A percentile compares a stretch with the other conserved stretches of the same genome.
These are phyloP conservation scores for Argyresthia goedartella DNA, from an alignment of 2,888 invertebrate species.

Conservation along the genomic window DNA sequence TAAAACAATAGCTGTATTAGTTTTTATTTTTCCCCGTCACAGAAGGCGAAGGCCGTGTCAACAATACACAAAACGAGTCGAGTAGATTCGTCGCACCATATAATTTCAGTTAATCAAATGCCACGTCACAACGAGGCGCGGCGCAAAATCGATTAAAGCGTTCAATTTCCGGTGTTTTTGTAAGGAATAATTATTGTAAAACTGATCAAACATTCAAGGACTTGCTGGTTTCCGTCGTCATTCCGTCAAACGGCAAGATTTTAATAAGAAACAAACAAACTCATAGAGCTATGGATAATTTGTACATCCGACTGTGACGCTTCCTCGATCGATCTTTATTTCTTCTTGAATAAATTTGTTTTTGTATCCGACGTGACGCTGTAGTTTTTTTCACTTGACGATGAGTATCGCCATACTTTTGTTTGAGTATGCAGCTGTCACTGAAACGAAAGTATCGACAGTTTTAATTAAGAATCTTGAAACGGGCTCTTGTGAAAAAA, in stretches of 20 bases:
- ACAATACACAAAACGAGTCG: constrained; percentile 64
- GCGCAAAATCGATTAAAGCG: constrained; percentile 63
- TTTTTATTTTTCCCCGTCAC: constrained; percentile 51
- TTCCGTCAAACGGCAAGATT: constrained; percentile 29
- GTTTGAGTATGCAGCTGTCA: constrained; percentile 33
- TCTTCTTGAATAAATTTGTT: constrained; percentile 60
- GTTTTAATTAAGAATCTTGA: constrained; percentile 38
- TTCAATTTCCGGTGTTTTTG: constrained; percentile 65
- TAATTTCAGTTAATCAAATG: constrained; percentile 64
- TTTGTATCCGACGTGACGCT: constrained; percentile 53
- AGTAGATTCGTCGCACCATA: constrained; percentile 60
- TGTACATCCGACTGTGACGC: constrained; percentile 65
- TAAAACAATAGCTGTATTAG: constrained; percentile 67
- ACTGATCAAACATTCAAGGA: constrained; percentile 60
- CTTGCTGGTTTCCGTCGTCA: constrained; percentile 42
- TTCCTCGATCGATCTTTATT: constrained; percentile 62
- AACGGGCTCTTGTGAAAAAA: constrained; percentile 23
- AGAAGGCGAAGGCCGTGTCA: constrained; percentile 45
- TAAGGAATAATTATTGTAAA: constrained; percentile 60
- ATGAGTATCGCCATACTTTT: constrained; percentile 32
- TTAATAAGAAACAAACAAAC: constrained; percentile 44
- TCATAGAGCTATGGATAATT: constrained; percentile 58
- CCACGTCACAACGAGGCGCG: constrained; percentile 57
- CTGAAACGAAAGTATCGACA: constrained; percentile 46
- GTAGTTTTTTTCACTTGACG: constrained; percentile 34